These are phyloP conservation scores for Plagodis dolabraria DNA, from an alignment of 2,888 invertebrate species.

Conservation along the genomic window DNA sequence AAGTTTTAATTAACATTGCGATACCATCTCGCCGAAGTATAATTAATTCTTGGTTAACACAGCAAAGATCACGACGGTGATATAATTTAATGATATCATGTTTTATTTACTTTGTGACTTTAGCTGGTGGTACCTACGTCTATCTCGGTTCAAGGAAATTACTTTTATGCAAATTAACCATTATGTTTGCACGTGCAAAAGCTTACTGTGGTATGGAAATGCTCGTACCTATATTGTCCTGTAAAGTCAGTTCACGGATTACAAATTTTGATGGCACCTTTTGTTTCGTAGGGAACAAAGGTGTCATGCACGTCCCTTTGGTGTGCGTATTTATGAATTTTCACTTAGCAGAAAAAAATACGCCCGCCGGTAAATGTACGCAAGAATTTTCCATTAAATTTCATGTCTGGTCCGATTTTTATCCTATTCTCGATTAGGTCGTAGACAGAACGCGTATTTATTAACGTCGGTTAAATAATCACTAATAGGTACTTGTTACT, in stretches of 20 bases:
- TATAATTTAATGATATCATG: constrained; percentile 34
- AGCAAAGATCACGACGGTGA: constrained; percentile 26
- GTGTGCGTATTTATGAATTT: constrained; percentile 10
- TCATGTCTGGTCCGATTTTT: too few relatives aligned
- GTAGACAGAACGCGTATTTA: too few relatives aligned
- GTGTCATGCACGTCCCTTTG: constrained; percentile 8
- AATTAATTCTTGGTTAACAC: constrained; percentile 33
- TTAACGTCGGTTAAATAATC: too few relatives aligned
- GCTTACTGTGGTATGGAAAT: constrained; percentile 29
- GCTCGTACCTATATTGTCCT: constrained; percentile 18
- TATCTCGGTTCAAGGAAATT: constrained; percentile 59
- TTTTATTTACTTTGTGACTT: constrained; percentile 36
- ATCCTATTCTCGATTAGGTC: too few relatives aligned
- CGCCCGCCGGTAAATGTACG: too few relatives aligned
- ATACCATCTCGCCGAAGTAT: constrained; percentile 30
- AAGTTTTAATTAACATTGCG: constrained; percentile 18
- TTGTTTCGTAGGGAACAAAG: constrained; percentile 23
- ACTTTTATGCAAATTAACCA: constrained; percentile 69
- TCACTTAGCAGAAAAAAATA: neutral
- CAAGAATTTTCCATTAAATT: too few relatives aligned
- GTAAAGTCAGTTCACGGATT: constrained; percentile 28
- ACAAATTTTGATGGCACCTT: constrained; percentile 27
- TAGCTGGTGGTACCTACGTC: constrained; percentile 23
- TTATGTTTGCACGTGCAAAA: constrained; percentile 53
- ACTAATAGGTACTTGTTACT: too few relatives aligned